Base-by-base conservation (phyloP, 2,113 vertebrate genomes). In the Varanus komodoensis region DNA sequence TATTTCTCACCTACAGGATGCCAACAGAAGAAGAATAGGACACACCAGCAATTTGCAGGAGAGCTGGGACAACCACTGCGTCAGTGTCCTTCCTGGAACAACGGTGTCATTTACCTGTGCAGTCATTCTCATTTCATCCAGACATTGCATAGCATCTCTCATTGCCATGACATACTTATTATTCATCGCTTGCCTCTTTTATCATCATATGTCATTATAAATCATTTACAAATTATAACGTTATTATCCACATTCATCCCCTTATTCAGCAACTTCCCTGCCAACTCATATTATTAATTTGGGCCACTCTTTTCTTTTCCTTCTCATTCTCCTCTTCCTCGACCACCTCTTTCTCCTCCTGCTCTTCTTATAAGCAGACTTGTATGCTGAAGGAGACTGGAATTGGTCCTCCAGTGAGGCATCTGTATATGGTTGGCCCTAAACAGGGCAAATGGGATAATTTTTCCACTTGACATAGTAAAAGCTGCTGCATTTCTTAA, bases 231-330 rank as follows among this genome's bases (percentile, higher is more conserved):
- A 77, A 89, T 84, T 89, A 84, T 78, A 78, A 89, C 17, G 38
- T 84, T 89, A 68, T 89, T 89, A 84, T 77, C 54, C 23, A 12
- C 48, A 19, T 54, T 57, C 78, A 84, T 78, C 71, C 32, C 74
- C 88, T 84, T 84, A 89, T 84, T 84, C 88, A 89, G 88, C 88
- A 84, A 78, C 29, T 84, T 89, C 81, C 81, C 81, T 84, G 88
- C 88, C 88, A 89, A 77, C 54, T 84, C 38, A n/a, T 50, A 84
- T 84, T 89, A 89, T 83, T 83, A 84, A 84, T 71, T 83, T 67
- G 50, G 61, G 82, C 44, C 23, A 67, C n/a, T 84, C 57, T 32
- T 48, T 48, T 44, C 75, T 50, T 88, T 84, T 34, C 57, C 38
- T 44, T 44, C 38, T 44, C 38, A 44, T 44, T 44, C 38, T 44